phyloP scores from a whole-genome alignment of 2,113 vertebrate species.

The Chloroceryle aenea region DNA sequence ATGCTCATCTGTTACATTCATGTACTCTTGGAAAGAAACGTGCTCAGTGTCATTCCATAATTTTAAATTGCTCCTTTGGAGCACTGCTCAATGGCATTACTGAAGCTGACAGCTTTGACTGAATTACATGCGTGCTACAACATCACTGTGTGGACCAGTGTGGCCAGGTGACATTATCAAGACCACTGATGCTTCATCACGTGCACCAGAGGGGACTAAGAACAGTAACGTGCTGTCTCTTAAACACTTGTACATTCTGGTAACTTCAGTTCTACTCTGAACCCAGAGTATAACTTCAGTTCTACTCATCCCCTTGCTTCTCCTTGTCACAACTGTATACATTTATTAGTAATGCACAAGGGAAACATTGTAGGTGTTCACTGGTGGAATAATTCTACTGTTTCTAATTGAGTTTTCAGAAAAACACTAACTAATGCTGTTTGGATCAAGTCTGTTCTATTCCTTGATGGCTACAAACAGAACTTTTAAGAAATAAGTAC shows the following conservation, averaged over 20 bases:
- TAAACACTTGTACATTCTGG: background rate
- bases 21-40: background rate
- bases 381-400: background rate
- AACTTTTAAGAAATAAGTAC: background rate
- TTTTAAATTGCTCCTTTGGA: background rate
- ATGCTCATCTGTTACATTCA: background rate
- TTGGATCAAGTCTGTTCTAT: background rate
- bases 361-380: background rate
- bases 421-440: background rate
- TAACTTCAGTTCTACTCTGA: background rate
- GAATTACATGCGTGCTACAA: background rate
- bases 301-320: background rate
- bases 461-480: background rate
- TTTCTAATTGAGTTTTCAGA: background rate
- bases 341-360: background rate
- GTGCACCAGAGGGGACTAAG: background rate
- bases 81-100: background rate
- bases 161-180: background rate
- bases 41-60: background rate
- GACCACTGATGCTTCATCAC: background rate
- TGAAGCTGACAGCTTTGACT: background rate
- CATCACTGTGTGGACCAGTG: background rate
- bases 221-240: background rate
- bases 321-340: background rate
- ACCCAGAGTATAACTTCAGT: background rate